Percentiles rank a stretch among this genome's conserved stretches.
phyloP scores from a whole-genome alignment of 2,113 vertebrate genomes.

The Bos javanicus region DNA sequence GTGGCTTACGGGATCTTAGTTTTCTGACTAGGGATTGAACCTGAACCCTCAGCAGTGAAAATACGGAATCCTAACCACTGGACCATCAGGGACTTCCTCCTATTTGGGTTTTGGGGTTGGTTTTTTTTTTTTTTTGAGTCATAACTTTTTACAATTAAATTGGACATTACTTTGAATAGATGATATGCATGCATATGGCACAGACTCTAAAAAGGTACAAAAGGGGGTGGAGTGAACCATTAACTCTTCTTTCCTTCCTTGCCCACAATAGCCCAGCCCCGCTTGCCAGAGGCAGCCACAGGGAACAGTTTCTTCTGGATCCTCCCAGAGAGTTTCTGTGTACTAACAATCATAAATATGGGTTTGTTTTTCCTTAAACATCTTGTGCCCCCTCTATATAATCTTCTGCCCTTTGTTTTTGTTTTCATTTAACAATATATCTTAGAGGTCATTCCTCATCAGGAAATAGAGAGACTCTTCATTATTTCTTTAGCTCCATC shows the following conservation, averaged over 20 bases:
- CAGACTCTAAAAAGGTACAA: neutral
- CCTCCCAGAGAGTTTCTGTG: neutral
- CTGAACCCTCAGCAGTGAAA: neutral
- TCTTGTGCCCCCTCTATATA: neutral
- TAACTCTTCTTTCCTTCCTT: neutral
- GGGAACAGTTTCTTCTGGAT: neutral
- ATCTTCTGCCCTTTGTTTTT: neutral
- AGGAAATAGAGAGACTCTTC: neutral
- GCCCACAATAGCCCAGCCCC: neutral
- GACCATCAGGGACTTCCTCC: neutral
- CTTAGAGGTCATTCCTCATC: neutral
- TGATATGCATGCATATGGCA: neutral
- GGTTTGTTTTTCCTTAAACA: neutral
- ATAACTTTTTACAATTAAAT: neutral
- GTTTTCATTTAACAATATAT: neutral
- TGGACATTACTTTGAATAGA: neutral
- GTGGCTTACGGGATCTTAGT: neutral
- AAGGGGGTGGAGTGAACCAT: neutral
- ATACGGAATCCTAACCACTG: neutral
- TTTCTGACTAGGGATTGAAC: neutral
- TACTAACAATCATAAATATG: neutral
- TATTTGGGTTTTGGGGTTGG: too few relatives aligned
- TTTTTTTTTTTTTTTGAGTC: neutral
- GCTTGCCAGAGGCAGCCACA: neutral
- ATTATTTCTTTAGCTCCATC: neutral